phyloP scores from a whole-genome alignment of 2,113 vertebrate genomes.

The Xiphophorus hellerii region DNA sequence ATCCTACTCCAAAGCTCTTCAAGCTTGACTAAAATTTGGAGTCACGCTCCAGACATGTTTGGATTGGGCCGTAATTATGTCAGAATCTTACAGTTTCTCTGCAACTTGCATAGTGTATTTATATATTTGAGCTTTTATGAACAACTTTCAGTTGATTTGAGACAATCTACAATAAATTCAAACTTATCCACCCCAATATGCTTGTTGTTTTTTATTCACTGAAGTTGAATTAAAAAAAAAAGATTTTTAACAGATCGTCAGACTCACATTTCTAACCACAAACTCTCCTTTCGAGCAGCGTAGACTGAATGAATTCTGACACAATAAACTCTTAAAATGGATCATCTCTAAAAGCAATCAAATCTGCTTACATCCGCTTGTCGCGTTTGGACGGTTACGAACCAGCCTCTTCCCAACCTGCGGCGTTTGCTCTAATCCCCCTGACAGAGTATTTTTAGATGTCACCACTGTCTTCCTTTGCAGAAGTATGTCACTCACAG shows the following conservation, averaged over 20 bases:
- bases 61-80: no score
- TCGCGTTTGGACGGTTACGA: background rate
- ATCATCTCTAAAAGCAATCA: conserved; percentile 6
- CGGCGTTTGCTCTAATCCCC: background rate
- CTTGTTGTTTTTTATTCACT: background rate
- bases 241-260: no score
- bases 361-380: conserved; percentile 3
- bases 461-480: conserved; percentile 1
- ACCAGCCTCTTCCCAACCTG: background rate
- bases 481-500: conserved; percentile 46
- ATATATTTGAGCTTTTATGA: background rate
- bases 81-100: no score
- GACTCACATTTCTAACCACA: background rate
- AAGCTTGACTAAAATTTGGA: background rate
- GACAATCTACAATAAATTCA: background rate
- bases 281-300: background rate
- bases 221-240: no score
- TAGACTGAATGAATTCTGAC: background rate
- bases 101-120: background rate
- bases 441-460: conserved; percentile 45
- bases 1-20: background rate
- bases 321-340: background rate
- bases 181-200: background rate
- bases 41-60: no score
- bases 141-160: background rate